Evolutionary conservation across 2,113 vertebrate genomes (phyloP).

Genomic region (Megaptera novaeangliae): DNA sequence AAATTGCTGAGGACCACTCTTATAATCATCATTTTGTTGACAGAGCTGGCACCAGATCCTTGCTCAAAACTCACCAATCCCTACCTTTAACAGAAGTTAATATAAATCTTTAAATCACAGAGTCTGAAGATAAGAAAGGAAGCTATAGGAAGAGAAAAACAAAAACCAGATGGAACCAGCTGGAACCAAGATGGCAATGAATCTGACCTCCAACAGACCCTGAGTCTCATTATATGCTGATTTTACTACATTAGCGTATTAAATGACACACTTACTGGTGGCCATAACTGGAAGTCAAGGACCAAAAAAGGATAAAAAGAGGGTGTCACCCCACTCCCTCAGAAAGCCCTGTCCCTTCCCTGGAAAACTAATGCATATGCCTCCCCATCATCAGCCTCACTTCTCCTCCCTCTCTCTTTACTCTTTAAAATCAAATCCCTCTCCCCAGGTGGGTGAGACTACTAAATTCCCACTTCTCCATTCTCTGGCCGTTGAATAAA

Average conservation of each 20-base stretch:
- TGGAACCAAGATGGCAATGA: not conserved
- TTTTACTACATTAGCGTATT: not conserved
- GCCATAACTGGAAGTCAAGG: not conserved
- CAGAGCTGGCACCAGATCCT: not conserved
- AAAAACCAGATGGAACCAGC: not conserved
- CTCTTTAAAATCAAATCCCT: not conserved
- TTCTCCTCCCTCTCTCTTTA: not conserved
- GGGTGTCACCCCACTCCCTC: not conserved
- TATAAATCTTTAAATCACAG: not conserved
- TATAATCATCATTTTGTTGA: not conserved
- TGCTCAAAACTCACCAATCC: not conserved
- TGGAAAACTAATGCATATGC: not conserved
- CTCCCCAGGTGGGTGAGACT: not conserved
- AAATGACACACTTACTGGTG: not conserved
- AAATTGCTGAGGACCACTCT: not conserved
- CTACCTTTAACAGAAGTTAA: not conserved
- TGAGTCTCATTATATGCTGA: not conserved
- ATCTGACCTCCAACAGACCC: not conserved
- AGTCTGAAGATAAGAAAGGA: not conserved
- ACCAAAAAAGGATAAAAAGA: not conserved
- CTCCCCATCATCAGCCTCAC: too few relatives aligned
- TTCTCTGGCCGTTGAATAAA: not conserved
- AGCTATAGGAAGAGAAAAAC: not conserved
- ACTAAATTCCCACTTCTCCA: not conserved
- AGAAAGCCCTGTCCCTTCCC: not conserved